Evolutionary conservation across 2,888 invertebrate species (phyloP).

Genomic region (Tortricodes alternella): DNA sequence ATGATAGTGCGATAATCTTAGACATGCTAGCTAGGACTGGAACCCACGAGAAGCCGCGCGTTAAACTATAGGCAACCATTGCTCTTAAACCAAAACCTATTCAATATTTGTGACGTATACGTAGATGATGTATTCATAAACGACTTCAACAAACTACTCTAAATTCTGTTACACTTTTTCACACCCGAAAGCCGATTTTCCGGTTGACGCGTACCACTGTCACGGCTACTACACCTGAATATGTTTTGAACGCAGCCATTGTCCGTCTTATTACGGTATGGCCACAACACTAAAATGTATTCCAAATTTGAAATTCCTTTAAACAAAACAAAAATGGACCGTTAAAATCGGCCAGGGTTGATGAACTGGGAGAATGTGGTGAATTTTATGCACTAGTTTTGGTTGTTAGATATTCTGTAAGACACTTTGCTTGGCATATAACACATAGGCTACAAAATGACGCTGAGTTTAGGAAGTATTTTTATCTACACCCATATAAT

Average conservation of each 20-base stretch:
- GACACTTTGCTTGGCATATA: background rate
- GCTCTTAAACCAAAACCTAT: too few species aligned
- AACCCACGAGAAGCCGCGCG: too few species aligned
- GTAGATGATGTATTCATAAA: background rate
- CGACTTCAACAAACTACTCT: background rate
- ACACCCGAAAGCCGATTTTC: conserved; percentile 16
- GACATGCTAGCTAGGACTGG: too few species aligned
- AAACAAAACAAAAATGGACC: conserved; percentile 54
- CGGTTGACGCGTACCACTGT: conserved; percentile 20
- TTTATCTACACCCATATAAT: too few species aligned
- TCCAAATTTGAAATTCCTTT: conserved; percentile 55
- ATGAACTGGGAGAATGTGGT: conserved; percentile 56
- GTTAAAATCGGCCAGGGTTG: conserved; percentile 55
- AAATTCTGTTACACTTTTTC: conserved; percentile 31
- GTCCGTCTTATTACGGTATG: conserved; percentile 39
- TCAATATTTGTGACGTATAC: too few species aligned
- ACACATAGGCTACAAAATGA: too few species aligned
- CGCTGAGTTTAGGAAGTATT: too few species aligned
- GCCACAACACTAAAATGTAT: conserved; percentile 39
- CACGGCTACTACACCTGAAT: conserved; percentile 32
- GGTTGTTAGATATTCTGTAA: conserved; percentile 45
- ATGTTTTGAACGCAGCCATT: conserved; percentile 36
- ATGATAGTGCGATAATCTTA: too few species aligned
- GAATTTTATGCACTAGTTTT: conserved; percentile 73
- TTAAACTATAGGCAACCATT: too few species aligned